Evolutionary conservation across 2,113 vertebrate genomes (phyloP).

Genomic region (Corapipo altera): DNA sequence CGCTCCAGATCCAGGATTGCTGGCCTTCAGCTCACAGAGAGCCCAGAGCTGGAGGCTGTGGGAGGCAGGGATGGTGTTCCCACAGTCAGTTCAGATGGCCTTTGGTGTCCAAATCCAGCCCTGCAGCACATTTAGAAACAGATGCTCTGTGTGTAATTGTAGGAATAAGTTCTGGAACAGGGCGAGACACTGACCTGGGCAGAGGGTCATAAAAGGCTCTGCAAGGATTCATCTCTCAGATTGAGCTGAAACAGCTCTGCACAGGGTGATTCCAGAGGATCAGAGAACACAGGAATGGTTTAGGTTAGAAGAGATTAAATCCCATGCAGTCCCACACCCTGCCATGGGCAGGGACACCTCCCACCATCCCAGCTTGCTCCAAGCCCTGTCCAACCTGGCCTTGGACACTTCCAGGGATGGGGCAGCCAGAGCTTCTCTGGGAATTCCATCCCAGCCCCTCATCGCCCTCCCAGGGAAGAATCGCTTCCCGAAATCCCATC

Average conservation of each 20-base stretch:
- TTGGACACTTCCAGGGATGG: background rate
- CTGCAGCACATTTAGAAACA: background rate
- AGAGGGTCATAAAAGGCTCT: background rate
- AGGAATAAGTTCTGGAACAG: background rate
- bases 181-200: background rate
- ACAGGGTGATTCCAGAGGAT: too few relatives aligned
- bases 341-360: too few relatives aligned
- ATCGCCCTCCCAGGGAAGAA: too few relatives aligned
- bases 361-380: background rate
- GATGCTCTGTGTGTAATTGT: background rate
- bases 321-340: background rate
- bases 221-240: background rate
- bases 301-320: background rate
- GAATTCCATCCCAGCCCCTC: too few relatives aligned
- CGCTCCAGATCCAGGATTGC: background rate
- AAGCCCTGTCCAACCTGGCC: background rate
- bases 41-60: background rate
- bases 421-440: too few relatives aligned
- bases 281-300: background rate
- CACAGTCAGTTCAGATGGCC: background rate
- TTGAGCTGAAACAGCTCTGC: background rate
- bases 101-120: background rate
- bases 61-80: accelerated
- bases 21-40: too few relatives aligned
- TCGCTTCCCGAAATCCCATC: too few relatives aligned